Evolutionary conservation across 2,888 invertebrate species (phyloP).

Genomic region (Willowsia nigromaculata): DNA sequence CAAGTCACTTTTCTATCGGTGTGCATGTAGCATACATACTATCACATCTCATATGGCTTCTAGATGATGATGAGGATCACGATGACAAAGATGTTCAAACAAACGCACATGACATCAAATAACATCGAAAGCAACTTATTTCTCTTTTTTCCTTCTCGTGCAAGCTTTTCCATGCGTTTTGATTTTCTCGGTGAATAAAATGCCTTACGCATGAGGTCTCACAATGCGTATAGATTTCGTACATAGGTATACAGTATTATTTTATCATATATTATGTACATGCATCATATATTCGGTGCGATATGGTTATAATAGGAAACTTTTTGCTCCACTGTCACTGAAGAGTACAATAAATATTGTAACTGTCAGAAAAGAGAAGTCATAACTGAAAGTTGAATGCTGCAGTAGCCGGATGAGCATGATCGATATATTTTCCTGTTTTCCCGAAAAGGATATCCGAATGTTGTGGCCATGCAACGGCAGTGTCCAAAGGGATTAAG

Average conservation of each 20-base stretch:
- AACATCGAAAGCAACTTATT: constrained; percentile 3
- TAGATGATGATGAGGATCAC: background rate
- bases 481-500: constrained; percentile 50
- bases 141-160: background rate
- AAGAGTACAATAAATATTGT: too few species aligned
- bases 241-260: too few species aligned
- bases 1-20: constrained; percentile 28
- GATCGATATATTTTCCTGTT: background rate
- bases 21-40: background rate
- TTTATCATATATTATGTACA: too few species aligned
- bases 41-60: constrained; percentile 1
- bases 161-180: background rate
- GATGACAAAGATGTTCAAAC: constrained; percentile 33
- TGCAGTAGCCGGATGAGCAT: constrained; percentile 14
- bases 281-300: too few species aligned
- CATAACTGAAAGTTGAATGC: too few species aligned
- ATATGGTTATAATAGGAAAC: too few species aligned
- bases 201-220: too few species aligned
- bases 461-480: constrained; percentile 48
- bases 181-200: background rate
- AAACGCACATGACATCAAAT: constrained; percentile 9
- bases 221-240: too few species aligned
- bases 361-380: constrained; percentile 12
- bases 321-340: too few species aligned
- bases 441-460: constrained; percentile 19